Conservation (phyloP, 2,797 vertebrate genomes). For the Hydrophis major region DNA sequence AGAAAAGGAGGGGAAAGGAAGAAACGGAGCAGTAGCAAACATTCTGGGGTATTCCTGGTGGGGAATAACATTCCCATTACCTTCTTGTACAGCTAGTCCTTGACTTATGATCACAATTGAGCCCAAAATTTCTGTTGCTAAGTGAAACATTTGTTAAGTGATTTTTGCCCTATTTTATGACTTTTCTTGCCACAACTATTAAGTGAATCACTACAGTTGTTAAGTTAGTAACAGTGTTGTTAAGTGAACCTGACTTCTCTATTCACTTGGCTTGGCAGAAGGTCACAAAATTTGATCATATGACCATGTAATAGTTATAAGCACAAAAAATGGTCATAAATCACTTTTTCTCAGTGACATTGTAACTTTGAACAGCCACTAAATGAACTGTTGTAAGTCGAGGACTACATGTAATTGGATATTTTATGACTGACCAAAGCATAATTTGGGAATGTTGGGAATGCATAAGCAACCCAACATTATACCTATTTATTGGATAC, state of each 20-base stretch:
- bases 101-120: background rate
- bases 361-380: too few relatives aligned
- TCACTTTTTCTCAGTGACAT: too few relatives aligned
- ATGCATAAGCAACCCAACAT: background rate
- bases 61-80: background rate
- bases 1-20: background rate
- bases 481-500: background rate
- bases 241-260: background rate
- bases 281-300: background rate
- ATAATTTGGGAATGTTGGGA: background rate
- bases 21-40: background rate
- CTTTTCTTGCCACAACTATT: background rate
- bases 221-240: background rate
- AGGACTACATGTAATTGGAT: background rate
- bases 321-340: background rate
- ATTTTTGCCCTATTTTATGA: background rate
- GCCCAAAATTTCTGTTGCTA: background rate
- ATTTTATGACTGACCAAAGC: background rate
- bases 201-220: background rate
- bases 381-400: too few relatives aligned
- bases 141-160: background rate
- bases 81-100: background rate
- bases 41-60: background rate
- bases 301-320: background rate
- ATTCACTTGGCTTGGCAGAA: background rate